Evolutionary conservation across 92 coral and sea anemone genomes (phyloP).

Genomic region (Montipora capitata): DNA sequence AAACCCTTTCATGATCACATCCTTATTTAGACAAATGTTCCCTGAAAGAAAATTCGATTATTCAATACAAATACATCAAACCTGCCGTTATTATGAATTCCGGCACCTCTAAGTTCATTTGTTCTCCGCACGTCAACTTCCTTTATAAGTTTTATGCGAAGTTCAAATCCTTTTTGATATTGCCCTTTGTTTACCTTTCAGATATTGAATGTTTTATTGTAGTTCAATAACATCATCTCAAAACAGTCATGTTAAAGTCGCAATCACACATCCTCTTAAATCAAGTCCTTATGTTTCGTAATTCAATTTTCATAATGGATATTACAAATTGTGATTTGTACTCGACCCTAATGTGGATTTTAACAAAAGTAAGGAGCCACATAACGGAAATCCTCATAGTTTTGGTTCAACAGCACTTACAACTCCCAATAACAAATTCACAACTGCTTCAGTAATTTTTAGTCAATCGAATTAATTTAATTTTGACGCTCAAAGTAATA

Average conservation of each 20-base stretch:
- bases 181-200: constrained; percentile 47
- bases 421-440: constrained; percentile 4
- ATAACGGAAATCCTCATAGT: constrained; percentile 34
- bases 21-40: constrained; percentile 67
- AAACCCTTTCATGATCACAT: constrained; percentile 58
- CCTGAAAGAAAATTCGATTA: constrained; percentile 46
- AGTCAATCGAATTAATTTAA: constrained; percentile 22
- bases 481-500: constrained; percentile 43
- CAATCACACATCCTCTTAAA: constrained; percentile 22
- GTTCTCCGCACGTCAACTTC: constrained; percentile 24
- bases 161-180: constrained; percentile 29
- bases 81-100: constrained; percentile 50
- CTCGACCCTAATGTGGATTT: constrained; percentile 9
- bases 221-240: constrained; percentile 39
- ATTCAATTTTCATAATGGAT: constrained; percentile 1
- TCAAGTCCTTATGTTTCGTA: constrained; percentile 16
- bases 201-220: constrained; percentile 47
- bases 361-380: constrained; percentile 34
- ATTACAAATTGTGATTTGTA: constrained; percentile 6
- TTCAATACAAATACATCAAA: constrained; percentile 39
- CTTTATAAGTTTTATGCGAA: constrained; percentile 37
- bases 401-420: constrained; percentile 1
- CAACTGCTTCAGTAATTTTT: constrained; percentile 3
- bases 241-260: constrained; percentile 38
- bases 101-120: constrained; percentile 61